Conservation (phyloP, 2,797 vertebrate genomes). For the Periophthalmus magnuspinnatus region DNA sequence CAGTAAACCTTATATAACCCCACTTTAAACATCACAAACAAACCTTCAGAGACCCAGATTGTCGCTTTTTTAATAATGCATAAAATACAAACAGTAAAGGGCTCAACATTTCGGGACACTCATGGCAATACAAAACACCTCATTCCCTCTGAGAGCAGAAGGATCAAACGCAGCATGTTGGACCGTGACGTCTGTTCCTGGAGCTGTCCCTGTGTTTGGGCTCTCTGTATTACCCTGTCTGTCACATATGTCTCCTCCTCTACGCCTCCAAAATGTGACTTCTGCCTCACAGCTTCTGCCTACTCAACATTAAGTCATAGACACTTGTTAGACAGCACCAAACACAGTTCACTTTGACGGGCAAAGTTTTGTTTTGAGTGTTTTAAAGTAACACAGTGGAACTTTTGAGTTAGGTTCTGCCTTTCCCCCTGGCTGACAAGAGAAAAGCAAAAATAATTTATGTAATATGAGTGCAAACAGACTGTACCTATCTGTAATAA, state of each 20-base stretch:
- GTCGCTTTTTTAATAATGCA: conserved; percentile 1
- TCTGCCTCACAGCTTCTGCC: conserved; percentile 18
- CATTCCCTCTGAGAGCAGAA: conserved; percentile 3
- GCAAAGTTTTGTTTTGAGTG: conserved; percentile 6
- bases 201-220: conserved; percentile 26
- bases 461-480: neutral
- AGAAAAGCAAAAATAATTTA: neutral
- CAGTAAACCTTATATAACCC: neutral
- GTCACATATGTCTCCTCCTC: conserved; percentile 28
- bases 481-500: conserved; percentile 7
- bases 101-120: conserved; percentile 7
- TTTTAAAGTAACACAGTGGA: neutral
- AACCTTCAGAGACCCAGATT: conserved; percentile 13
- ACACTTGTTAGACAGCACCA: conserved; percentile 23
- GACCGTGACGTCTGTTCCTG: conserved; percentile 14
- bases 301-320: conserved; percentile 16
- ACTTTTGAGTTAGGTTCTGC: neutral
- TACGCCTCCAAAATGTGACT: conserved; percentile 23
- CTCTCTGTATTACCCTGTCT: conserved; percentile 14
- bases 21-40: conserved; percentile 14
- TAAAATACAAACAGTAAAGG: conserved; percentile 11
- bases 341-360: conserved; percentile 26
- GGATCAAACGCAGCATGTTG: conserved; percentile 1
- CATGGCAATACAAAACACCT: conserved; percentile 11
- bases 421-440: neutral